phyloP scores from a whole-genome alignment of 1,140 invertebrate genomes.

The Trichonephila clavipes region DNA sequence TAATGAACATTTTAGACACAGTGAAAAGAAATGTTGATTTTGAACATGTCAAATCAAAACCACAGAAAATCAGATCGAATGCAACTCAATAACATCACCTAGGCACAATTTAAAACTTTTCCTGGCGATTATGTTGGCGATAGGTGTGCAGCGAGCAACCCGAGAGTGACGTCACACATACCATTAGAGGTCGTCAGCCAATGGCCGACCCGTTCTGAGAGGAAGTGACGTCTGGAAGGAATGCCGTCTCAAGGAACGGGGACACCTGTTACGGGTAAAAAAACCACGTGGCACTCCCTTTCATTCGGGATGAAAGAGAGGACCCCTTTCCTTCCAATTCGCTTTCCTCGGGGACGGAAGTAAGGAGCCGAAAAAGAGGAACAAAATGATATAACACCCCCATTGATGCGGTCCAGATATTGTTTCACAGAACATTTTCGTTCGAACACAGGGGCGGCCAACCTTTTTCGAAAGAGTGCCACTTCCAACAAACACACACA shows the following conservation, averaged over 20 bases:
- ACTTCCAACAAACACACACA: no score
- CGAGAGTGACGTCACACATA: conserved; percentile 31
- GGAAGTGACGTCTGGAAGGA: conserved; percentile 62
- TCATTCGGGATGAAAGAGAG: neutral
- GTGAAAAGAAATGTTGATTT: no score
- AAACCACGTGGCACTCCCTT: conserved; percentile 30
- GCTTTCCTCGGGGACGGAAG: neutral
- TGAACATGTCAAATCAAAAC: no score
- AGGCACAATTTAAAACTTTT: neutral
- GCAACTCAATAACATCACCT: neutral
- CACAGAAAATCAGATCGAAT: no score
- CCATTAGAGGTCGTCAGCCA: conserved; percentile 62
- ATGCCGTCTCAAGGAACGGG: conserved; percentile 34
- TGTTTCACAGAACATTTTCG: no score
- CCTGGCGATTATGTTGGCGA: neutral
- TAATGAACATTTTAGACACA: no score
- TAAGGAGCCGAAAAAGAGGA: neutral
- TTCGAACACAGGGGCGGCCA: no score
- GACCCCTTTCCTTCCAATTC: neutral
- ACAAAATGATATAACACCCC: neutral
- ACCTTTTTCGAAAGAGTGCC: no score
- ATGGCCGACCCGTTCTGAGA: conserved; percentile 62
- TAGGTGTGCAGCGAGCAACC: conserved; percentile 18
- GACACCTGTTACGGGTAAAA: neutral
- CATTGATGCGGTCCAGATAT: no score